Evolutionary conservation across 1,140 invertebrate genomes (phyloP).

Genomic region (Wiebesia pumilae): DNA sequence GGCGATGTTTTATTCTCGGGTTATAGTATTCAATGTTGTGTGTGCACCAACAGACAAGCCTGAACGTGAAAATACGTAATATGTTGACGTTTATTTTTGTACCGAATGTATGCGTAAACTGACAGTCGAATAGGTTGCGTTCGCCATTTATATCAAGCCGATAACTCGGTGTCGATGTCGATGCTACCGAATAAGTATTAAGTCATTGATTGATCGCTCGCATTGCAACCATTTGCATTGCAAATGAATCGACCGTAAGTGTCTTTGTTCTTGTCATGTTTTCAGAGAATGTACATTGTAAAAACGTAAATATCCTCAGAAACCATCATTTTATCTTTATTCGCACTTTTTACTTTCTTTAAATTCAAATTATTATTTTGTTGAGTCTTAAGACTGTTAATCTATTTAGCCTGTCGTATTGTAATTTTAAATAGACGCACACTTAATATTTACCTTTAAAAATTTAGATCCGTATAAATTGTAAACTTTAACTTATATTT

Average conservation of each 20-base stretch:
- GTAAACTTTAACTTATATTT: no score
- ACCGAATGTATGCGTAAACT: not conserved
- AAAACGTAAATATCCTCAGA: not conserved
- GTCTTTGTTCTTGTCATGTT: not conserved
- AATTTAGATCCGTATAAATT: no score
- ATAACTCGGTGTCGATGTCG: slow-evolving; percentile 22
- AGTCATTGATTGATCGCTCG: slow-evolving; percentile 55
- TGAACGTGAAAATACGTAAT: not conserved
- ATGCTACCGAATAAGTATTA: slow-evolving; percentile 54
- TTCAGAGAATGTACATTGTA: not conserved
- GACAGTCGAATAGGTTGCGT: slow-evolving; percentile 50
- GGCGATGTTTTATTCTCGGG: slow-evolving; percentile 23
- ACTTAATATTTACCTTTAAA: no score
- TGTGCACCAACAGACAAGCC: no score
- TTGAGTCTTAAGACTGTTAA: no score
- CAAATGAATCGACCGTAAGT: not conserved
- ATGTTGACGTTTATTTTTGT: not conserved
- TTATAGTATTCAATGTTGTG: no score
- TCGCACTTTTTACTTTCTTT: not conserved
- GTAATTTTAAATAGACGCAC: no score
- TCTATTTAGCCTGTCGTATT: no score
- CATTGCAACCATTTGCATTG: not conserved
- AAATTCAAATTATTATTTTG: not conserved
- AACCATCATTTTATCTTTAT: not conserved
- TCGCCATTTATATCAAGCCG: slow-evolving; percentile 44